A percentile compares a stretch with the other conserved stretches of the same genome.
These are phyloP conservation scores for Anguilla marmorata DNA, from an alignment of 2,797 vertebrate species.

Conservation along the genomic window DNA sequence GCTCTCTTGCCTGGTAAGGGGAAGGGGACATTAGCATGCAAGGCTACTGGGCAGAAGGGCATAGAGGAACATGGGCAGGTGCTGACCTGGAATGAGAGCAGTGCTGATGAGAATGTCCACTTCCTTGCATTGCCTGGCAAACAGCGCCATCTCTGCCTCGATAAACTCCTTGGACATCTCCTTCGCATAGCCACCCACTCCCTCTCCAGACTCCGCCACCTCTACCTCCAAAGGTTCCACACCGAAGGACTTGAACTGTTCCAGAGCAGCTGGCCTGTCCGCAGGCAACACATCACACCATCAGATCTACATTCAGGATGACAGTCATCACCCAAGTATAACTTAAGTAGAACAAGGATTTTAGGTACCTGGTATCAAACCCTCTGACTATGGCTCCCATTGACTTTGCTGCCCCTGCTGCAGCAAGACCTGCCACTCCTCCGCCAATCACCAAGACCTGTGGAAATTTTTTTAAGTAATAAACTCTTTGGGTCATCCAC, in stretches of 20 bases:
- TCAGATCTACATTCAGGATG: background rate
- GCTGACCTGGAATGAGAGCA: conserved; percentile 71
- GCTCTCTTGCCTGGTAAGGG: conserved; percentile 57
- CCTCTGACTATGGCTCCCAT: conserved; percentile 79
- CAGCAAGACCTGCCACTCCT: conserved; percentile 76
- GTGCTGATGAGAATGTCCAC: conserved; percentile 71
- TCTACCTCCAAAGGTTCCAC: conserved; percentile 72
- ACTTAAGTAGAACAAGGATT: background rate
- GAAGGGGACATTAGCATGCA: background rate
- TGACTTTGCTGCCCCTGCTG: conserved; percentile 79
- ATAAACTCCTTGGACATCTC: conserved; percentile 78
- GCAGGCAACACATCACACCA: conserved; percentile 18
- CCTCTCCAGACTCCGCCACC: conserved; percentile 70
- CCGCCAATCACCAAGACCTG: conserved; percentile 79
- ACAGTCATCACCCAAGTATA: background rate
- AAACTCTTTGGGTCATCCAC: background rate
- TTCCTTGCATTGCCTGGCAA: conserved; percentile 72
- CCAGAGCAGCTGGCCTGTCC: conserved; percentile 69
- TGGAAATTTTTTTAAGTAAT: conserved; percentile 16
- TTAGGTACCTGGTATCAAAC: conserved; percentile 74
- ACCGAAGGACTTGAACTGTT: conserved; percentile 78
- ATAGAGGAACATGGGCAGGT: background rate
- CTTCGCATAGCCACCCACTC: conserved; percentile 75
- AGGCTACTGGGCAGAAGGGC: background rate
- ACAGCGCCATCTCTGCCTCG: conserved; percentile 73